phyloP scores from a whole-genome alignment of 2,113 vertebrate genomes.

The Haemorhous mexicanus region DNA sequence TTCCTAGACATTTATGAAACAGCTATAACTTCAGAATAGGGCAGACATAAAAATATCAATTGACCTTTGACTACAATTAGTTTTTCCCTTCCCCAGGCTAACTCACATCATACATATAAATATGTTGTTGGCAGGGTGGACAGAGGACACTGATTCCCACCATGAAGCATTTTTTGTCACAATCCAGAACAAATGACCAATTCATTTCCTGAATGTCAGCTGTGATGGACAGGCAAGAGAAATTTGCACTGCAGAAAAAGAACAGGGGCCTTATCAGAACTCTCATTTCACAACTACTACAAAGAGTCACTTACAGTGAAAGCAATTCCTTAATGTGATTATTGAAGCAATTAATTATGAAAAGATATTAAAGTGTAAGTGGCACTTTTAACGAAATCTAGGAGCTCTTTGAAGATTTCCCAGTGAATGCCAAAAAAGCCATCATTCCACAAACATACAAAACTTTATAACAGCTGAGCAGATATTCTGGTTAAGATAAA shows the following conservation, averaged over 20 bases:
- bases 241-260: background rate
- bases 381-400: background rate
- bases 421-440: background rate
- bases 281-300: background rate
- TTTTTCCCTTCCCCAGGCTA: background rate
- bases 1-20: background rate
- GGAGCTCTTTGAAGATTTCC: background rate
- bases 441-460: background rate
- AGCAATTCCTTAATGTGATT: background rate
- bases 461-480: background rate
- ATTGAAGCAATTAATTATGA: background rate
- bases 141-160: background rate
- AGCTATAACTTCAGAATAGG: background rate
- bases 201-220: background rate
- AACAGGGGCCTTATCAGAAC: background rate
- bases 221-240: background rate
- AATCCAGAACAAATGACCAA: background rate
- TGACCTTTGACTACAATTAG: background rate
- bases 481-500: background rate
- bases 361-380: background rate
- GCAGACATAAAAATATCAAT: background rate
- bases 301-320: background rate
- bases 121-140: background rate
- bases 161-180: background rate
- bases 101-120: background rate